Conservation (phyloP, 1,140 invertebrate species). For the Acyrthosiphon pisum region DNA sequence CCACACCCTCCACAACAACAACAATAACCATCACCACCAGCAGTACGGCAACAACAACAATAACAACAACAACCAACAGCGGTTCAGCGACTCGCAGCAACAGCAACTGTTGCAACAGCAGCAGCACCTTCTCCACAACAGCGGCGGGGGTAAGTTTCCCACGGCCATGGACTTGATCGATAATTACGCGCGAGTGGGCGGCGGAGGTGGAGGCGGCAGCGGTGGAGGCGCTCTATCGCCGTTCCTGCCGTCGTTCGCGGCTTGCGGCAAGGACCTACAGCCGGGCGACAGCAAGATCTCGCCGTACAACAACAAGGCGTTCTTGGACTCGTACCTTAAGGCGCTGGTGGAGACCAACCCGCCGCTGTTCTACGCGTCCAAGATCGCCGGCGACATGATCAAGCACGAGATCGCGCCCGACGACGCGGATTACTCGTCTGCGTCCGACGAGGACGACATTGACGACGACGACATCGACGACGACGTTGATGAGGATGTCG, state of each 20-base stretch:
- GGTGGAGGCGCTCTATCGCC: constrained; percentile 10
- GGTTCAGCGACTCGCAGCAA: not conserved
- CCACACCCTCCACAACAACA: not conserved
- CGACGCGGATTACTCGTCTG: constrained; percentile 47
- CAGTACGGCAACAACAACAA: not conserved
- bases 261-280: not conserved
- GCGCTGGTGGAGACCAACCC: constrained; percentile 46
- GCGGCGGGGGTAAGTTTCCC: not conserved
- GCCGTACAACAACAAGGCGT: constrained; percentile 29
- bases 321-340: constrained; percentile 52
- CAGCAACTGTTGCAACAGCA: not conserved
- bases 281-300: constrained; percentile 21
- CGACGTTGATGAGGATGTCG: not conserved
- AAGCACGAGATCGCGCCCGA: constrained; percentile 39
- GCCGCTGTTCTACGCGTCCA: constrained; percentile 45
- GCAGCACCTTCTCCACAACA: not conserved
- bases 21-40: not conserved
- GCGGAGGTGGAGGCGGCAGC: not conserved
- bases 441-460: constrained; percentile 43
- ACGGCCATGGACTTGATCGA: constrained; percentile 37
- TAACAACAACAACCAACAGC: constrained; percentile 1
- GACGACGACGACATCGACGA: not conserved
- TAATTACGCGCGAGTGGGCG: constrained; percentile 14
- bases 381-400: constrained; percentile 41
- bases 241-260: constrained; percentile 24